Percentiles rank a stretch among this genome's conserved stretches.
phyloP scores from a whole-genome alignment of 2,113 vertebrate genomes.

The Triplophysa dalaica region DNA sequence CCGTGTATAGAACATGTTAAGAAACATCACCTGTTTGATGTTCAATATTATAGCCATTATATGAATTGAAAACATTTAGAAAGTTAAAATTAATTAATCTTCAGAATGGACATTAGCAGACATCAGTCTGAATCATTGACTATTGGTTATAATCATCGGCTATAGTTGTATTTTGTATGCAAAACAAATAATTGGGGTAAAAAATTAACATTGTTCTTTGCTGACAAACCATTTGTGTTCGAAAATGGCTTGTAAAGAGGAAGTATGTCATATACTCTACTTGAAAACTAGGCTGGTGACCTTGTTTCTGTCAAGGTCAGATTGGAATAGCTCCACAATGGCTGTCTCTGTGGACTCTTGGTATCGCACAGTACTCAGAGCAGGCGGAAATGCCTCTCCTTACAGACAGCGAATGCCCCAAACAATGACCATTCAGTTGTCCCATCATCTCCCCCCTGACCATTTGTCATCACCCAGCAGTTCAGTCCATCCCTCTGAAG shows the following conservation, averaged over 20 bases:
- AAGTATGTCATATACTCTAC: not conserved
- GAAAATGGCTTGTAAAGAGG: not conserved
- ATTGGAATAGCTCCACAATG: conserved; percentile 39
- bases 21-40: too few species aligned
- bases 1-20: too few species aligned
- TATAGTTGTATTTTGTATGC: too few species aligned
- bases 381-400: conserved; percentile 52
- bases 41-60: too few species aligned
- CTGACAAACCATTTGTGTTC: conserved; percentile 27
- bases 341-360: conserved; percentile 24
- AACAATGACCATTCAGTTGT: conserved; percentile 39
- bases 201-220: not conserved
- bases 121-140: too few species aligned
- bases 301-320: conserved; percentile 48
- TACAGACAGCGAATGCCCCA: conserved; percentile 40
- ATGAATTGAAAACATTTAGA: too few species aligned
- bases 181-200: too few species aligned
- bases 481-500: conserved; percentile 36
- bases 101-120: too few species aligned
- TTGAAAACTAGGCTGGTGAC: conserved; percentile 11
- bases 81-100: too few species aligned
- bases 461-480: conserved; percentile 39
- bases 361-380: conserved; percentile 41
- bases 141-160: too few species aligned
- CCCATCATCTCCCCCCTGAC: conserved; percentile 31